Base-by-base conservation (phyloP, 1,140 invertebrate species). In the Pseudomyrmex concolor region DNA sequence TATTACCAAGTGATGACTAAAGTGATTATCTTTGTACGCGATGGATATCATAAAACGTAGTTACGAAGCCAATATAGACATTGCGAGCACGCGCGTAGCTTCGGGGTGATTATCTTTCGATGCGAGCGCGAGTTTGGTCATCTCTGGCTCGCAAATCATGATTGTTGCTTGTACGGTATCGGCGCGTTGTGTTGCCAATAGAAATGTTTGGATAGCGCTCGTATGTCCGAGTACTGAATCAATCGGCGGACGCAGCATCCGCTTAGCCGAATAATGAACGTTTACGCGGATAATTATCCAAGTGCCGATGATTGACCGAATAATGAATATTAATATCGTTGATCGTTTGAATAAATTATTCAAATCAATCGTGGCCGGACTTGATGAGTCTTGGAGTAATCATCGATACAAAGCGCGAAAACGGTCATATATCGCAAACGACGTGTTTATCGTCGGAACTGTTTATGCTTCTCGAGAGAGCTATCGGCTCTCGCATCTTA, bases 311-410 rank as follows among this genome's bases (percentile, higher is more conserved):
- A 84, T 71, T 78, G 86, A 77, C 86, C 67, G 83, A 88, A 84
- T 82, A 87, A 87, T 88, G 86, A 88, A 88, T 88, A 88, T 87
- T 87, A 88, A 88, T 85, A 87, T 34, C 4, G 71, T 67, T 54
- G 86, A 82, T 87, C 70, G 48, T 62, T 68, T 66, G 60, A 87
- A 88, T 85, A 88, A 88, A 88, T 87, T 87, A 88, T 84, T 87
- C 76, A 85, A 76, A 76, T 82, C 54, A 34, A 19, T 34, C 45
- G n/a, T 50, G 19, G 55, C 66, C 43, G 55, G 34, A 34, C 15
- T 50, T 34, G 66, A 82, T 76, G 64, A 76, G 72, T 87, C 86
- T 84, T 87, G 10, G 68, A 87, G 55, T 80, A 81, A 84, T 88
- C 45, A 60, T 84, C 62, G 43, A 63, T 84, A 78, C 34, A 63